Percentiles rank a stretch among this genome's conserved stretches.
Evolutionary conservation across 2,888 invertebrate genomes (phyloP).

Genomic region (Philereme transversata): DNA sequence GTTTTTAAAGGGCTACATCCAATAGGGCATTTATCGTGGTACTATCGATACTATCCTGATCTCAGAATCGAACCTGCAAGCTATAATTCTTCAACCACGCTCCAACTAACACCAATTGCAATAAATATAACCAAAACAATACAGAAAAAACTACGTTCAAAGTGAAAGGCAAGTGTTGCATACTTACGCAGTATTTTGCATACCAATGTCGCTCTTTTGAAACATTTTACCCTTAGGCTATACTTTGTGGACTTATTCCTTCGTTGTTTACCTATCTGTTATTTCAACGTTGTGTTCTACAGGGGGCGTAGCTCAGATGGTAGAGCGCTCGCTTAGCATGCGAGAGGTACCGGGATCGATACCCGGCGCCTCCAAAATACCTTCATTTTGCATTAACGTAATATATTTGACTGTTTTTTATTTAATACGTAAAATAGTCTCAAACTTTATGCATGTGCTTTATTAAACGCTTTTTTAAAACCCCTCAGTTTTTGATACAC

Average conservation of each 20-base stretch:
- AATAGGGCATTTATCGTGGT: too few species aligned
- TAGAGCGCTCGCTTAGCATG: conserved; percentile 80
- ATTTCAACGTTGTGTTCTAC: conserved; percentile 7
- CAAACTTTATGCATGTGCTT: too few species aligned
- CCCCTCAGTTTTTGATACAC: too few species aligned
- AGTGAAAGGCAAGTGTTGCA: conserved; percentile 1
- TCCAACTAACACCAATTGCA: too few species aligned
- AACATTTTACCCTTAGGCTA: not conserved
- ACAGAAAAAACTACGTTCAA: not conserved
- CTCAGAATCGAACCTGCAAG: too few species aligned
- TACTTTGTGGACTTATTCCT: not conserved
- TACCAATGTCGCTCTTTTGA: not conserved
- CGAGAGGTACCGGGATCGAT: conserved; percentile 84
- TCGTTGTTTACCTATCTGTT: not conserved
- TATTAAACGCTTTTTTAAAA: too few species aligned
- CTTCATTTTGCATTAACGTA: too few species aligned
- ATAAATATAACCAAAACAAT: too few species aligned
- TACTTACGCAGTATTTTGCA: not conserved
- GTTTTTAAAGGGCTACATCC: too few species aligned
- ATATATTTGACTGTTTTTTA: not conserved
- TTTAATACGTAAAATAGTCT: too few species aligned
- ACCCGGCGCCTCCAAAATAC: conserved; percentile 76
- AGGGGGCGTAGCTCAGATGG: conserved; percentile 77
- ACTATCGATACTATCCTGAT: too few species aligned
- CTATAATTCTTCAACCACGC: too few species aligned